A percentile compares a stretch with the other conserved stretches of the same genome.
phyloP scores from a whole-genome alignment of 2,797 vertebrate species.

The Spondyliosoma cantharus region DNA sequence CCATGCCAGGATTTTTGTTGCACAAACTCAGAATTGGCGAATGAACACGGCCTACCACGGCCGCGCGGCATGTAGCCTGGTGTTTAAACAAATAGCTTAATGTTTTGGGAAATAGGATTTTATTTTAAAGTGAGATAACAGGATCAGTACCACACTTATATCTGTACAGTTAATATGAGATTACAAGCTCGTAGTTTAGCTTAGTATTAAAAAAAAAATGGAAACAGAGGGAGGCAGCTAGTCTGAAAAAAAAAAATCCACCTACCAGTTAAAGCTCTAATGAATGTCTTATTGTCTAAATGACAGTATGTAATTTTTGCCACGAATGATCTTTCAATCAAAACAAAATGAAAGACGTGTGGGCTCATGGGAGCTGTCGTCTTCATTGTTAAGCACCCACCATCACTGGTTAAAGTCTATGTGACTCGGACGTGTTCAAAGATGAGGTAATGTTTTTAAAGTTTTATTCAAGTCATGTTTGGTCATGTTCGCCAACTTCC shows the following conservation, averaged over 20 bases:
- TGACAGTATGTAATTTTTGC: too few relatives aligned
- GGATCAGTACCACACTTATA: not conserved
- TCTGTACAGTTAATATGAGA: not conserved
- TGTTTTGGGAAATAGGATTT: not conserved
- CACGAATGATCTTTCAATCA: too few relatives aligned
- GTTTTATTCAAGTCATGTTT: too few relatives aligned
- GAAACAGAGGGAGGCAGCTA: not conserved
- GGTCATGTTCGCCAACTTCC: too few relatives aligned
- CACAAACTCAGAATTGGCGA: slow-evolving; percentile 34
- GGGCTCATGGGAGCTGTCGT: too few relatives aligned
- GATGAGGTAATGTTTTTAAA: too few relatives aligned
- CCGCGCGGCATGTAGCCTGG: slow-evolving; percentile 3
- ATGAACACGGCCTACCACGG: slow-evolving; percentile 24
- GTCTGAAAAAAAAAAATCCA: not conserved
- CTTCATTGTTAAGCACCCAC: too few relatives aligned
- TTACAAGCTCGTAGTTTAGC: not conserved
- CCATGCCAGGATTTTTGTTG: slow-evolving; percentile 37
- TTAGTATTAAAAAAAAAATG: not conserved
- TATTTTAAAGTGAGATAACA: not conserved
- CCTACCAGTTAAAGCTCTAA: not conserved
- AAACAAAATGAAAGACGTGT: too few relatives aligned
- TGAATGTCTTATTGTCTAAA: too few relatives aligned
- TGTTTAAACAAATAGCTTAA: slow-evolving; percentile 2
- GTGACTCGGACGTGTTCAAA: too few relatives aligned
- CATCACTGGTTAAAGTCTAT: too few relatives aligned